Evolutionary conservation across 92 coral and sea anemone species (phyloP).

Genomic region (Paramuricea clavata): DNA sequence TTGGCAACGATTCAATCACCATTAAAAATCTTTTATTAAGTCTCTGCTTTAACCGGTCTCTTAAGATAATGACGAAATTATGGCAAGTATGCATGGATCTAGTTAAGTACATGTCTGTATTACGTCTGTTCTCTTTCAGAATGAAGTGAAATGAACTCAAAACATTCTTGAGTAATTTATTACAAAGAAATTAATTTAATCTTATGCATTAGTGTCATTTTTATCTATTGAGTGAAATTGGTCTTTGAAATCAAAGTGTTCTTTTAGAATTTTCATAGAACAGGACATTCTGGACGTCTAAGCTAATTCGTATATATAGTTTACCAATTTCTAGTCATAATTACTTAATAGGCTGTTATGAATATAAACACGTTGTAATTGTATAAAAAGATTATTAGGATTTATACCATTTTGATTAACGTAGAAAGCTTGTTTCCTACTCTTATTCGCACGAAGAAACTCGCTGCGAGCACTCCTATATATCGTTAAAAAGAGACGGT

Average conservation of each 20-base stretch:
- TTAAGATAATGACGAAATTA: slow-evolving; percentile 2
- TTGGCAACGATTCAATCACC: background rate
- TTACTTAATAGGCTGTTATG: too few species aligned
- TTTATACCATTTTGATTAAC: too few species aligned
- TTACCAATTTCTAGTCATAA: too few species aligned
- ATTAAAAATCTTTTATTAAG: background rate
- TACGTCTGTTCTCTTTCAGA: background rate
- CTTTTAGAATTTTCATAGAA: background rate
- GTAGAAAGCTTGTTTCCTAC: too few species aligned
- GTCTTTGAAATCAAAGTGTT: background rate
- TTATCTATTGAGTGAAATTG: background rate
- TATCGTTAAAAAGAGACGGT: too few species aligned
- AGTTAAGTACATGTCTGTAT: background rate
- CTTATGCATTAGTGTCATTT: background rate
- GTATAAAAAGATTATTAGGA: too few species aligned
- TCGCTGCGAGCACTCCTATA: too few species aligned
- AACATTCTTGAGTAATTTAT: background rate
- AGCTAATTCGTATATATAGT: too few species aligned
- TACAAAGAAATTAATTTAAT: background rate
- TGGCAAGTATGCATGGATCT: background rate
- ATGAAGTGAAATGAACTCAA: background rate
- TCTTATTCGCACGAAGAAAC: too few species aligned
- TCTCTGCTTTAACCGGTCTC: background rate
- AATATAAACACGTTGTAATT: too few species aligned
- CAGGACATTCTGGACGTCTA: too few species aligned